phyloP scores from a whole-genome alignment of 2,113 vertebrate species.

The Podarcis raffonei region DNA sequence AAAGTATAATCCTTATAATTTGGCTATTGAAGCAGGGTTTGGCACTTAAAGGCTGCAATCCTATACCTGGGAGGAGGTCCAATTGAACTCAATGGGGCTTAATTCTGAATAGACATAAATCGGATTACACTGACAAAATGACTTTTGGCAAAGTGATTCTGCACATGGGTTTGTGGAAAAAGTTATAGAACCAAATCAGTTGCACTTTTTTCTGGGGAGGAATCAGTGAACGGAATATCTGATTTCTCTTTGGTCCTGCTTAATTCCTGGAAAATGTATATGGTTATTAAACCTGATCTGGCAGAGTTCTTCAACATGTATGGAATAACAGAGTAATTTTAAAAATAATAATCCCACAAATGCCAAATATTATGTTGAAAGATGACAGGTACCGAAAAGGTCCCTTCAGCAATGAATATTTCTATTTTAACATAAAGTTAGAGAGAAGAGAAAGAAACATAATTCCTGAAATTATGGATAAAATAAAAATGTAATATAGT shows the following conservation, averaged over 20 bases:
- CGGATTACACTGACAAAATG: neutral
- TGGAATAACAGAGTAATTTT: neutral
- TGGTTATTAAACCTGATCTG: neutral
- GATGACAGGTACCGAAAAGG: neutral
- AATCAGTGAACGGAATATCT: neutral
- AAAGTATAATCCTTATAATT: neutral
- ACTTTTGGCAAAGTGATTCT: neutral
- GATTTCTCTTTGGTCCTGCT: neutral
- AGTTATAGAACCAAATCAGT: neutral
- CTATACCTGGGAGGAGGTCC: neutral
- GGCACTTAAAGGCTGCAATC: neutral
- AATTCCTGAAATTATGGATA: neutral
- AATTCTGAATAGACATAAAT: neutral
- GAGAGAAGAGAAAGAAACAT: neutral
- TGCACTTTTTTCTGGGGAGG: neutral
- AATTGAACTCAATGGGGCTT: neutral
- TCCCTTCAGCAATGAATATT: neutral
- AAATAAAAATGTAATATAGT: neutral
- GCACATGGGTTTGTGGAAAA: neutral
- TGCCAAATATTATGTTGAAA: neutral
- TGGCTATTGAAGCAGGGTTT: neutral
- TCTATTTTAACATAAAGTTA: neutral
- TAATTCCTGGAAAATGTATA: neutral
- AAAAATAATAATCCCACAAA: neutral
- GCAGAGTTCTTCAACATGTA: neutral